Evolutionary conservation across 2,113 vertebrate genomes (phyloP).

Genomic region (Phyllostomus discolor): DNA sequence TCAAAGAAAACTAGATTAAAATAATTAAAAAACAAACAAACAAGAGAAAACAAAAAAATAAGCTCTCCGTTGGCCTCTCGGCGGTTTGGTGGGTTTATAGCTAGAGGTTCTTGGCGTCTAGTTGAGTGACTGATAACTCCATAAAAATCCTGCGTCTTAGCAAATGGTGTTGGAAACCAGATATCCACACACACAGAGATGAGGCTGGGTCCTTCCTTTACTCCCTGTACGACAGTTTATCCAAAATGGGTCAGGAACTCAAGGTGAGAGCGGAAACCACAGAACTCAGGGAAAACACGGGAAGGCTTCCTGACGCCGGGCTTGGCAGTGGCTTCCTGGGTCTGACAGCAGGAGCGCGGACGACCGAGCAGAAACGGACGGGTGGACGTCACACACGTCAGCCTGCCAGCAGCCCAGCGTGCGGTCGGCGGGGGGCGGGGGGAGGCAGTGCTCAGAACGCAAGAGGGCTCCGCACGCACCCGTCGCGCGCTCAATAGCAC

Average conservation of each 20-base stretch:
- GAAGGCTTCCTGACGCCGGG: not conserved
- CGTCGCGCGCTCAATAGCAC: accelerated
- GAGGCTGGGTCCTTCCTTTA: not conserved
- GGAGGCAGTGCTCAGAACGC: not conserved
- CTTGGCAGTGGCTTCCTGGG: not conserved
- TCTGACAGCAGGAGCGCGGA: not conserved
- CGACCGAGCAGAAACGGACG: not conserved
- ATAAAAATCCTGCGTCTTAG: not conserved
- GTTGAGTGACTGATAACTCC: not conserved
- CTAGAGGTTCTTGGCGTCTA: not conserved
- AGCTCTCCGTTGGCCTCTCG: not conserved
- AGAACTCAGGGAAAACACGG: not conserved
- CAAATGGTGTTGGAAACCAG: not conserved
- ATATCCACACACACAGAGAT: not conserved
- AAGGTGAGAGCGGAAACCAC: not conserved
- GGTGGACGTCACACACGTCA: not conserved
- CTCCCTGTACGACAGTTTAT: not conserved
- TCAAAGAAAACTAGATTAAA: too few relatives aligned
- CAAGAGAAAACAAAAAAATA: too few relatives aligned
- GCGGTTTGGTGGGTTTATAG: not conserved
- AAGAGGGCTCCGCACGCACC: not conserved
- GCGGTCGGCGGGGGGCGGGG: not conserved
- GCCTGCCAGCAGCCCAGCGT: not conserved
- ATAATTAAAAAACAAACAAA: too few relatives aligned
- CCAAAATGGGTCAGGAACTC: not conserved